Evolutionary conservation across 2,113 vertebrate species (phyloP).

Genomic region (Tachysurus vachellii): DNA sequence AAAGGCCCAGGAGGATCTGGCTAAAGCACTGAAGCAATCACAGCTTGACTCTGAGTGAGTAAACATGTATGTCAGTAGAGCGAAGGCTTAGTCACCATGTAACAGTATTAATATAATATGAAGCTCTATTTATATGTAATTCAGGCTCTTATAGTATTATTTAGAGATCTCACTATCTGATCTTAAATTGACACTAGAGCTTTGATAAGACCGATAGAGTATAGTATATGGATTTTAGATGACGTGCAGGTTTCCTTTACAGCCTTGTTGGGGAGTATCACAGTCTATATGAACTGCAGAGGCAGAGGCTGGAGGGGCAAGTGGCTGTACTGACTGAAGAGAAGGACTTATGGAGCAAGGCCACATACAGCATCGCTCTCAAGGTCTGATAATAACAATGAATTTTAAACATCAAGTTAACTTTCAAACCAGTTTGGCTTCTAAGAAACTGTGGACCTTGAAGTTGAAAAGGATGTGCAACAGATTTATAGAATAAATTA

Average conservation of each 20-base stretch:
- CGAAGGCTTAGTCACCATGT: neutral
- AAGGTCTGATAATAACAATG: conserved; percentile 71
- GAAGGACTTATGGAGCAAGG: conserved; percentile 79
- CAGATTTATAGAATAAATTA: neutral
- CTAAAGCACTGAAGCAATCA: conserved; percentile 70
- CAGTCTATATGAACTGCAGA: conserved; percentile 80
- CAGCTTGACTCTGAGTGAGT: conserved; percentile 79
- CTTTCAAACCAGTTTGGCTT: neutral
- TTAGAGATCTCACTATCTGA: neutral
- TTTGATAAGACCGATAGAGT: neutral
- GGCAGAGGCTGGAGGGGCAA: conserved; percentile 76
- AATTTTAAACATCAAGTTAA: neutral
- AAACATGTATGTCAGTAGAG: neutral
- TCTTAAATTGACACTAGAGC: neutral
- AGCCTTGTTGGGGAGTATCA: conserved; percentile 83
- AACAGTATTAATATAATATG: neutral
- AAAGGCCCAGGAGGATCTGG: conserved; percentile 71
- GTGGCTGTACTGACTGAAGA: conserved; percentile 74
- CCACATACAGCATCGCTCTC: conserved; percentile 73
- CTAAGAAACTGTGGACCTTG: neutral
- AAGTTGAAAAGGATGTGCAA: neutral
- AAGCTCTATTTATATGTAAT: too few species aligned
- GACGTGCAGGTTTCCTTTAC: conserved; percentile 24
- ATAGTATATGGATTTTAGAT: neutral
- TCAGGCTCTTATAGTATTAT: neutral